Evolutionary conservation across 1,140 invertebrate species (phyloP), one percentile per base, ranked within the genome.

Genomic region (Drosophila tropicalis): DNA sequence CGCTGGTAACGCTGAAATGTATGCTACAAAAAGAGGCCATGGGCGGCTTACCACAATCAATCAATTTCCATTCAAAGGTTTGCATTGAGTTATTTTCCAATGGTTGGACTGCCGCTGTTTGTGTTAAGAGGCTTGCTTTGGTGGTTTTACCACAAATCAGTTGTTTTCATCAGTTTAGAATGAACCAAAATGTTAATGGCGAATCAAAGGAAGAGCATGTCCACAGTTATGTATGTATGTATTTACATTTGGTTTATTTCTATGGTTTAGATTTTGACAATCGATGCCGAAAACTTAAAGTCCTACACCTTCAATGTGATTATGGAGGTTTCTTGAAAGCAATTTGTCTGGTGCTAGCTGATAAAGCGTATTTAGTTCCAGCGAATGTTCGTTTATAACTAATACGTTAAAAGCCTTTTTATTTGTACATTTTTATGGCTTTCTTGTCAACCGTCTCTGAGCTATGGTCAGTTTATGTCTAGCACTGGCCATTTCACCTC

Each of bases 351-450:
- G 72, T 32, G 36, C 15, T 17, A 4, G 41, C 73, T 69, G 73
- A 76, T 76, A 76, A 76, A 76, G 19, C 54, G 44, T 17, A 51
- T 41, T 22, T 15, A 10, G 44, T 47, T 19, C 58, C 29, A 39
- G 15, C 22, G 51, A 56, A 34, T 60, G 64, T 41, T 76, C 51
- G 71, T 70, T 75, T 85, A 82, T 77, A 74, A 62, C 69, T 76
- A 83, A 87, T 87, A 67, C 79, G 71, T 75, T 87, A 77, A 87
- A 70, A 79, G 64, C 67, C 58, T 56, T 76, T 83, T 87, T 67
- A 80, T 87, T 87, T 73, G 65, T 62, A 56, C 63, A 77, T 67
- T 87, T 87, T 87, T 87, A 86, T 86, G 79, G 62, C 47, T 69
- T 76, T 63, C 51, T 39, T 65, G 66, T 63, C 72, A 34, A 41